phyloP scores from a whole-genome alignment of 2,113 vertebrate species.

The Sardina pilchardus region DNA sequence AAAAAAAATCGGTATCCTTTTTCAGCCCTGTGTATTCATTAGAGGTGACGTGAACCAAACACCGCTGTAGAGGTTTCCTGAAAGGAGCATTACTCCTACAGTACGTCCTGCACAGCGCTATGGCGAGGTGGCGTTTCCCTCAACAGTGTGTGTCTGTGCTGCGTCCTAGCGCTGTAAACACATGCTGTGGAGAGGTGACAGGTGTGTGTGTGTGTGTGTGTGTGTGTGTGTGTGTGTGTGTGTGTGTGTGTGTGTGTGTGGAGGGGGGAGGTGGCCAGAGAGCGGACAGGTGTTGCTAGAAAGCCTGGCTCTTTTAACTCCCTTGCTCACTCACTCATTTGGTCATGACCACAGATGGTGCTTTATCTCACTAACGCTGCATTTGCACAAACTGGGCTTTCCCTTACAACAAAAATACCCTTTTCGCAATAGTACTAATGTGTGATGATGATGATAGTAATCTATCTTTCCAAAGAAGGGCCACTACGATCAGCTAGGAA shows the following conservation, averaged over 20 bases:
- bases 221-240: constrained; percentile 33
- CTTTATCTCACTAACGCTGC: not conserved
- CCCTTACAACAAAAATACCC: not conserved
- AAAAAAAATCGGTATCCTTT: not conserved
- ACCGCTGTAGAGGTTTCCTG: not conserved
- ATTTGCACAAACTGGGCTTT: not conserved
- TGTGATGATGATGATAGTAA: not conserved
- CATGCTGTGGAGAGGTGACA: constrained; percentile 13
- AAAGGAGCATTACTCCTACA: not conserved
- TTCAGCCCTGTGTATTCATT: not conserved
- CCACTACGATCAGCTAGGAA: not conserved
- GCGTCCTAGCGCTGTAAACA: constrained; percentile 23
- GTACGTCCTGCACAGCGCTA: not conserved
- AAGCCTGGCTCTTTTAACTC: not conserved
- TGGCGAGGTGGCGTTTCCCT: not conserved
- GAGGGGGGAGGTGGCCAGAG: constrained; percentile 16
- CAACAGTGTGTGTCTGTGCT: not conserved
- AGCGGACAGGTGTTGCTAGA: constrained; percentile 51
- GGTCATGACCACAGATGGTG: not conserved
- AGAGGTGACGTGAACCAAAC: not conserved
- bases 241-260: constrained; percentile 23
- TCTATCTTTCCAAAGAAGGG: not conserved
- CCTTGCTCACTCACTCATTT: not conserved
- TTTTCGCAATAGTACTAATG: not conserved
- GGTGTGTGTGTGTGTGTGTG: constrained; percentile 17